Percentiles rank a stretch among this genome's conserved stretches.
Conservation (phyloP, 2,113 vertebrate genomes). For the Podilymbus podiceps region DNA sequence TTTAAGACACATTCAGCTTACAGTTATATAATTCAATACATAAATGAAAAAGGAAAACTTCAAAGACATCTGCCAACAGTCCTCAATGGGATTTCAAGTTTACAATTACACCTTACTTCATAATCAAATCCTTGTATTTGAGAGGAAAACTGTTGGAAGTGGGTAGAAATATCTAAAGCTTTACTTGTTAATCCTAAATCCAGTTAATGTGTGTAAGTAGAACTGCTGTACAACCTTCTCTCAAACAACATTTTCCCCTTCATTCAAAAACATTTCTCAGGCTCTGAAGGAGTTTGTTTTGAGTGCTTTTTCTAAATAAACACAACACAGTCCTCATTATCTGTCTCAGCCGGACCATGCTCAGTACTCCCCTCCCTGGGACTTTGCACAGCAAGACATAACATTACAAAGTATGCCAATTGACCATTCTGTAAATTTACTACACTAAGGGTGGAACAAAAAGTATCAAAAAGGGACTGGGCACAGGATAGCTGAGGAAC, state of each 20-base stretch:
- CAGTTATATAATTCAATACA: neutral
- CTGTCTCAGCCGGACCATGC: neutral
- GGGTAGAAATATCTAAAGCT: neutral
- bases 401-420: fast-evolving
- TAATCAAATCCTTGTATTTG: neutral
- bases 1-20: neutral
- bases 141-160: neutral
- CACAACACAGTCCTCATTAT: neutral
- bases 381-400: neutral
- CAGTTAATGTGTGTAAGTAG: neutral
- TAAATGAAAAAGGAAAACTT: neutral
- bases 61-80: neutral
- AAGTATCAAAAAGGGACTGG: neutral
- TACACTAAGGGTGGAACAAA: neutral
- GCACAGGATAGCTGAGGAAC: fast-evolving
- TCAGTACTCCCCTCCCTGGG: neutral
- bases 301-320: neutral
- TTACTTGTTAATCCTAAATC: neutral
- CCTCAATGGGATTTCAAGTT: neutral
- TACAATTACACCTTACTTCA: neutral
- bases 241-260: neutral
- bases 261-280: neutral
- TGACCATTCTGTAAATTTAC: neutral
- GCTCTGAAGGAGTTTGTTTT: neutral
- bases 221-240: neutral